phyloP scores from a whole-genome alignment of 2,888 invertebrate species.

The Apamea epomidion region DNA sequence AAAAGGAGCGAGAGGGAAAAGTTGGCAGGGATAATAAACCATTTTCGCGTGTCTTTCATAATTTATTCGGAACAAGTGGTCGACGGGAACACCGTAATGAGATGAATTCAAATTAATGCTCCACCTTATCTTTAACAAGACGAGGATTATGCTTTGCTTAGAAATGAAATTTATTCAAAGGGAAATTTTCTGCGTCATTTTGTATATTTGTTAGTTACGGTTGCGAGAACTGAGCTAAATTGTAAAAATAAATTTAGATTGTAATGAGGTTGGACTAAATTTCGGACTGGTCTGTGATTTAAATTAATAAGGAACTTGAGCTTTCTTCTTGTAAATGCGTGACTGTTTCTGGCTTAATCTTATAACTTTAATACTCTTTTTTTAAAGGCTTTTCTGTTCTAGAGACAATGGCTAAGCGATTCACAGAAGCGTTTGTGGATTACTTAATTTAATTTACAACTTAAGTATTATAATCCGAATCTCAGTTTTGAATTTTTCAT shows the following conservation, averaged over 20 bases:
- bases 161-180: constrained; percentile 75
- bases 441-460: background rate
- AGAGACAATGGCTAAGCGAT: background rate
- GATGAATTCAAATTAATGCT: constrained; percentile 79
- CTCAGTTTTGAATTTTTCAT: too few species aligned
- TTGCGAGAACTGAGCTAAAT: constrained; percentile 39
- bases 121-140: constrained; percentile 77
- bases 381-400: background rate
- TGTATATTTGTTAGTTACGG: constrained; percentile 64
- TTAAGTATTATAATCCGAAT: background rate
- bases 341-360: background rate
- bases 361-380: constrained; percentile 14
- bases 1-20: constrained; percentile 55
- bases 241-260: constrained; percentile 54
- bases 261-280: constrained; percentile 27
- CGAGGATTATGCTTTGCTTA: constrained; percentile 77
- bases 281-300: constrained; percentile 21
- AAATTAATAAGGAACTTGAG: constrained; percentile 33
- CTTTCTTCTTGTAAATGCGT: constrained; percentile 5
- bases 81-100: constrained; percentile 74
- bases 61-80: constrained; percentile 77
- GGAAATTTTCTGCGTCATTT: constrained; percentile 70
- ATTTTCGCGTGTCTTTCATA: constrained; percentile 75
- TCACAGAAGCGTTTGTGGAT: background rate
- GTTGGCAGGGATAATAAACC: constrained; percentile 71